These are phyloP conservation scores for Petrolisthes cinctipes DNA, from an alignment of 2,888 invertebrate species.

Conservation along the genomic window DNA sequence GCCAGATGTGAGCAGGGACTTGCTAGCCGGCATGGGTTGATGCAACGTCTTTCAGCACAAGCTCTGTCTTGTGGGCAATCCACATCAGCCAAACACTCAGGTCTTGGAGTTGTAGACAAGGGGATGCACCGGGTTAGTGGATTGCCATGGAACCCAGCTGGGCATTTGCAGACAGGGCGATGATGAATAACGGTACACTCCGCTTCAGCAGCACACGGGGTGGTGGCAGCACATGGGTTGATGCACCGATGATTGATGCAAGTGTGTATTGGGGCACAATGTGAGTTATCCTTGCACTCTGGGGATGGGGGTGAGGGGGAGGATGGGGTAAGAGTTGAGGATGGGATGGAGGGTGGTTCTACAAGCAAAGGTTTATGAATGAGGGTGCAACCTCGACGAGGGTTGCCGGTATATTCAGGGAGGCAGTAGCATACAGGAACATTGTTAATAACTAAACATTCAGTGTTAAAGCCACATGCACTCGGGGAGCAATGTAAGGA, in stretches of 20 bases:
- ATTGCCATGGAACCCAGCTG: slow-evolving; percentile 86
- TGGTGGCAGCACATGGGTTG: slow-evolving; percentile 57
- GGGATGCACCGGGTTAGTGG: slow-evolving; percentile 84
- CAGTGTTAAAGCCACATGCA: slow-evolving; percentile 71
- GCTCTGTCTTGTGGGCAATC: slow-evolving; percentile 67
- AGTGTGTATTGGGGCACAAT: slow-evolving; percentile 73
- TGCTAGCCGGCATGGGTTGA: slow-evolving; percentile 75
- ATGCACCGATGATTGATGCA: slow-evolving; percentile 84
- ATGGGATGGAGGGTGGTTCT: slow-evolving; percentile 17
- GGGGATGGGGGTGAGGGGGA: slow-evolving; percentile 42
- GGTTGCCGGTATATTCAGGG: slow-evolving; percentile 84
- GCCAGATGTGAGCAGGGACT: slow-evolving; percentile 70
- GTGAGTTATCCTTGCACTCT: slow-evolving; percentile 63
- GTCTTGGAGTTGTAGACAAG: slow-evolving; percentile 68
- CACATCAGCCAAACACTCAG: slow-evolving; percentile 54
- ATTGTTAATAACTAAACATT: slow-evolving; percentile 67
- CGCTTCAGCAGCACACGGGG: slow-evolving; percentile 82
- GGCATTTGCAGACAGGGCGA: slow-evolving; percentile 87
- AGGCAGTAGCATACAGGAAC: slow-evolving; percentile 79
- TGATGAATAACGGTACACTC: slow-evolving; percentile 86
- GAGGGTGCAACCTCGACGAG: slow-evolving; percentile 80
- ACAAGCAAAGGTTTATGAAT: slow-evolving; percentile 44
- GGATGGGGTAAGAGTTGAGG: slow-evolving; percentile 23
- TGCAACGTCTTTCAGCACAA: slow-evolving; percentile 79
- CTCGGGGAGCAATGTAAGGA: slow-evolving; percentile 76